Base-by-base conservation (phyloP, 2,113 vertebrate species). In the Ciconia maguari region DNA sequence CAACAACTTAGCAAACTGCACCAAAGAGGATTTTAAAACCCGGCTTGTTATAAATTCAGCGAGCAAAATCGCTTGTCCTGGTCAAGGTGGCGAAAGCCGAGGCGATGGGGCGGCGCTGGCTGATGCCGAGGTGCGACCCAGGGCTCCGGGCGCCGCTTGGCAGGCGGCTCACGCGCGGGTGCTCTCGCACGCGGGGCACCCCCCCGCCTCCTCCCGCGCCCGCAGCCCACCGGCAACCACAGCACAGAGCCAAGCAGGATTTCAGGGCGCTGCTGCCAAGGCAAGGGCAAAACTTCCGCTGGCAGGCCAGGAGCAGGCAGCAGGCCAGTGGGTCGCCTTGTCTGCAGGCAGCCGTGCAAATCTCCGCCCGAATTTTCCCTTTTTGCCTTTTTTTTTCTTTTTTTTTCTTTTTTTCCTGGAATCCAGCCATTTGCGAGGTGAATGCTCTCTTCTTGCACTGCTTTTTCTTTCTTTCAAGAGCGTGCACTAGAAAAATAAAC, bases 401-500 rank as follows among this genome's bases (percentile, higher is more conserved):
- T 30, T 48, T 9, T 8, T 5, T 82, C 38, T 38, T 38, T 38
- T 89, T 55, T 44, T 52, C 41, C 85, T 94, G 93, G 44, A 95
- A 81, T 86, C 46, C 64, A 68, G 94, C 96, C 89, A 88, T 93
- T 96, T 76, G 49, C 1, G 25, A 90, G 52, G 87, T 84, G 87
- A 96, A 94, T 94, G 87, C 20, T 85, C 46, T 91, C 82, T 88
- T 97, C 84, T 91, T 84, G n/a, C 38, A 5, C 72, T 51, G 38
- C 25, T 54, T 70, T 55, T 72, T 49, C 2, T 34, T 69, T 46
- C 74, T 90, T 82, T 65, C 21, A 42, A 92, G 82, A 65, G 42
- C 34, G 9, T 16, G 7, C 26, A 14, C 93, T 95, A 91, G 87
- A 96, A 86, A 94, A 96, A 71, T 65, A 95, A 96, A 86, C 66